Evolutionary conservation across 2,888 invertebrate species (phyloP).

Genomic region (Calephelis perditalis): DNA sequence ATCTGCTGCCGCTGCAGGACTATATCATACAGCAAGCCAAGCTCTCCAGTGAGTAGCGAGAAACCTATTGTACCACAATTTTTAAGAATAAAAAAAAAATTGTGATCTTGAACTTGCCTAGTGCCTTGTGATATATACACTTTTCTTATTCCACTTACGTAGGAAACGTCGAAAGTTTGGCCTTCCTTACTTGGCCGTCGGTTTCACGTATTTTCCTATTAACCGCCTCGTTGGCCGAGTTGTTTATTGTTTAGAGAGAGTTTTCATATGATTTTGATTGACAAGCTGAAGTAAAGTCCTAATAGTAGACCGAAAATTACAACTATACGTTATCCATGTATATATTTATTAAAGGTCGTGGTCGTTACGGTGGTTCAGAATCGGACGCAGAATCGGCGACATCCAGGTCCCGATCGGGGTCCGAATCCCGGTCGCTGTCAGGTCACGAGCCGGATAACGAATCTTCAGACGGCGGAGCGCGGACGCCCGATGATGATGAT

Average conservation of each 20-base stretch:
- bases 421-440: constrained; percentile 84
- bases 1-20: constrained; percentile 90
- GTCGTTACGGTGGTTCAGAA: constrained; percentile 79
- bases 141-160: no score
- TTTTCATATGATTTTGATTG: no score
- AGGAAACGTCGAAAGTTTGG: no score
- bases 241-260: no score
- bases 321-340: neutral
- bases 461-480: constrained; percentile 85
- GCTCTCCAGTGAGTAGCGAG: constrained; percentile 76
- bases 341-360: constrained; percentile 69
- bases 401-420: constrained; percentile 69
- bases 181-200: no score
- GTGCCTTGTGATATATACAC: no score
- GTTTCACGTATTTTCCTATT: no score
- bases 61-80: neutral
- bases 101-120: no score
- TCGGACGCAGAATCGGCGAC: constrained; percentile 83
- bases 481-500: constrained; percentile 83
- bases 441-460: constrained; percentile 87
- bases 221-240: no score
- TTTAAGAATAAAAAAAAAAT: no score
- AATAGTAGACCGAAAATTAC: no score
- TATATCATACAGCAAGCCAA: constrained; percentile 93
- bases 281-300: no score